A percentile compares a stretch with the other conserved stretches of the same genome.
phyloP scores from a whole-genome alignment of 2,797 vertebrate genomes.

The Characodon lateralis region DNA sequence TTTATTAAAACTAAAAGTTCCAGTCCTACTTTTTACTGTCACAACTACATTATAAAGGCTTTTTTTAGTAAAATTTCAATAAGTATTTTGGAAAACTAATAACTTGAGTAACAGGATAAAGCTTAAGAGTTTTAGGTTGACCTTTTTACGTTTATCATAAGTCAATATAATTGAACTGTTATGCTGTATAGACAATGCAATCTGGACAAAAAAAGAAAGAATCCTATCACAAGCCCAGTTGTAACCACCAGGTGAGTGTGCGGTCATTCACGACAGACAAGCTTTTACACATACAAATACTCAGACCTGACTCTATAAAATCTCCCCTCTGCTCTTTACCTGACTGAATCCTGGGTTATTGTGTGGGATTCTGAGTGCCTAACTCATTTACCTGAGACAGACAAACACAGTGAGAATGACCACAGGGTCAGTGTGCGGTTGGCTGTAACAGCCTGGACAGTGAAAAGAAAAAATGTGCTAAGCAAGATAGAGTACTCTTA shows the following conservation, averaged over 20 bases:
- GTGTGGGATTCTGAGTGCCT: constrained; percentile 44
- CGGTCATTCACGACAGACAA: constrained; percentile 53
- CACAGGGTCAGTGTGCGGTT: constrained; percentile 73
- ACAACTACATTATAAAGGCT: neutral
- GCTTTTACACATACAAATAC: constrained; percentile 37
- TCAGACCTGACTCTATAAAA: constrained; percentile 54
- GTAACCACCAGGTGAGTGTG: constrained; percentile 58
- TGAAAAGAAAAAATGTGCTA: constrained; percentile 50
- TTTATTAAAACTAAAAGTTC: neutral
- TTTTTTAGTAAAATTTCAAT: neutral
- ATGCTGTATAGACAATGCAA: neutral
- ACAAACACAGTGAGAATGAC: constrained; percentile 33
- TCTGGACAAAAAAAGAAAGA: constrained; percentile 40
- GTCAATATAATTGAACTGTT: constrained; percentile 2
- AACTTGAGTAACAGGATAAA: neutral
- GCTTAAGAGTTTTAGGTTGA: neutral
- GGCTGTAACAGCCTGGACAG: constrained; percentile 68
- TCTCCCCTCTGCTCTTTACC: constrained; percentile 57
- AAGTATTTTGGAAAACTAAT: neutral
- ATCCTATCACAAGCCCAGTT: constrained; percentile 16
- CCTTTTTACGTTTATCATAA: constrained; percentile 16
- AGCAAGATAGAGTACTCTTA: constrained; percentile 53
- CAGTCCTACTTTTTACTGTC: neutral
- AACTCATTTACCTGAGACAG: constrained; percentile 41
- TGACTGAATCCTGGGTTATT: constrained; percentile 64